Percentiles rank a stretch among this genome's conserved stretches.
Conservation (phyloP, 2,113 vertebrate species). For the Daboia siamensis region DNA sequence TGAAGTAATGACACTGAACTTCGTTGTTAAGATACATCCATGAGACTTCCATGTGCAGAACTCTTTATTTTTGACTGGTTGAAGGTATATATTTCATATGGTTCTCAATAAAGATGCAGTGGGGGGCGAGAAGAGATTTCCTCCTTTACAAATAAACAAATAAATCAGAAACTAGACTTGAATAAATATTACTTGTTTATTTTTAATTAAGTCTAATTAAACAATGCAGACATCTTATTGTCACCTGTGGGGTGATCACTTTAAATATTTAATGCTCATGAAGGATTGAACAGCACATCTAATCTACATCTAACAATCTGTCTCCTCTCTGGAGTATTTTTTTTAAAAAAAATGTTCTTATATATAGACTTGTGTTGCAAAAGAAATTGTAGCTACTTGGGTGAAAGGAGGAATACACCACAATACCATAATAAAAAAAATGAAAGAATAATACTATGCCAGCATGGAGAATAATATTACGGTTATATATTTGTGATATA, state of each 20-base stretch:
- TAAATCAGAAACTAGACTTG: slow-evolving; percentile 59
- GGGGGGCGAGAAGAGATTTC: neutral
- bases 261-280: slow-evolving; percentile 77
- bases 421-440: neutral
- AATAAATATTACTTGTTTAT: slow-evolving; percentile 69
- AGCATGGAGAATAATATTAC: neutral
- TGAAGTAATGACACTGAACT: neutral
- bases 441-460: neutral
- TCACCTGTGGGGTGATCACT: slow-evolving; percentile 71
- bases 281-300: slow-evolving; percentile 71
- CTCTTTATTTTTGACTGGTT: neutral
- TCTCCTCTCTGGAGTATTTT: slow-evolving; percentile 68
- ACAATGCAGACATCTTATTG: slow-evolving; percentile 70
- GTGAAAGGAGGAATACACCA: slow-evolving; percentile 22
- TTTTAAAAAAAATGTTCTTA: slow-evolving; percentile 57
- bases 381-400: slow-evolving; percentile 51
- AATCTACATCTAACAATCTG: slow-evolving; percentile 75
- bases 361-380: slow-evolving; percentile 64
- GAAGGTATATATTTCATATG: neutral
- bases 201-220: slow-evolving; percentile 79
- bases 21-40: neutral
- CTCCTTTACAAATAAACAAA: slow-evolving; percentile 42
- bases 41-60: neutral
- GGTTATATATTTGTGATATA: neutral
- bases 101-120: slow-evolving; percentile 34